phyloP scores from a whole-genome alignment of 2,888 invertebrate genomes.

The Rambutsinella grinnellia region DNA sequence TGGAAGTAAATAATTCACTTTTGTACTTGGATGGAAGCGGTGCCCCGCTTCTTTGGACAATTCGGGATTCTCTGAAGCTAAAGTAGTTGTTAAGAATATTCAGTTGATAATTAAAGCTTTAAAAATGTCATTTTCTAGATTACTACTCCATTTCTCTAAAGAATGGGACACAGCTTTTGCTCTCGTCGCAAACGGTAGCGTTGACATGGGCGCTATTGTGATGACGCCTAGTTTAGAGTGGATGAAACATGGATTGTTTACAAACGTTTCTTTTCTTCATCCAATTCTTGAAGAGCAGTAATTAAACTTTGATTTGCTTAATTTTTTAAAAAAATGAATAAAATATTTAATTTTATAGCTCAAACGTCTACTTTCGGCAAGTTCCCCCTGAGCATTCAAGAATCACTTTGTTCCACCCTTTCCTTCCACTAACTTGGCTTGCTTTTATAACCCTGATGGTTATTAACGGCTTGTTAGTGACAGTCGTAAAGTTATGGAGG shows the following conservation, averaged over 20 bases:
- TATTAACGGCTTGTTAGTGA: not conserved
- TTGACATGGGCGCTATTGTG: conserved; percentile 11
- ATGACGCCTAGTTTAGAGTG: not conserved
- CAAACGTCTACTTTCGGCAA: conserved; percentile 22
- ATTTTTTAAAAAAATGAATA: too few species aligned
- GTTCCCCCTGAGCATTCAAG: not conserved
- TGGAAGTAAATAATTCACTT: too few species aligned
- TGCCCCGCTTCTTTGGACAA: conserved; percentile 10
- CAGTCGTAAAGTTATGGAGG: not conserved
- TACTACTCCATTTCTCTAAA: not conserved
- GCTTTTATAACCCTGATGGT: not conserved
- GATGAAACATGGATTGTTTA: not conserved
- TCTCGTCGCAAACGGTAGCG: conserved; percentile 5
- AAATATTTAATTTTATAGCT: too few species aligned
- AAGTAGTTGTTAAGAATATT: too few species aligned
- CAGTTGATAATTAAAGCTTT: too few species aligned
- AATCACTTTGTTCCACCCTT: too few species aligned
- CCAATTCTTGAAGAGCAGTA: conserved; percentile 1
- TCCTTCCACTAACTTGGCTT: too few species aligned
- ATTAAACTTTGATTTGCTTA: too few species aligned
- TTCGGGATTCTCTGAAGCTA: conserved; percentile 12
- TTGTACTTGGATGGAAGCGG: conserved; percentile 18
- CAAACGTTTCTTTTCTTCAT: not conserved
- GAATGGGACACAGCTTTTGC: conserved; percentile 10
- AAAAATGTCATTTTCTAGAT: not conserved